Base-by-base conservation (phyloP, 2,113 vertebrate genomes). In the Oceanodroma tethys region DNA sequence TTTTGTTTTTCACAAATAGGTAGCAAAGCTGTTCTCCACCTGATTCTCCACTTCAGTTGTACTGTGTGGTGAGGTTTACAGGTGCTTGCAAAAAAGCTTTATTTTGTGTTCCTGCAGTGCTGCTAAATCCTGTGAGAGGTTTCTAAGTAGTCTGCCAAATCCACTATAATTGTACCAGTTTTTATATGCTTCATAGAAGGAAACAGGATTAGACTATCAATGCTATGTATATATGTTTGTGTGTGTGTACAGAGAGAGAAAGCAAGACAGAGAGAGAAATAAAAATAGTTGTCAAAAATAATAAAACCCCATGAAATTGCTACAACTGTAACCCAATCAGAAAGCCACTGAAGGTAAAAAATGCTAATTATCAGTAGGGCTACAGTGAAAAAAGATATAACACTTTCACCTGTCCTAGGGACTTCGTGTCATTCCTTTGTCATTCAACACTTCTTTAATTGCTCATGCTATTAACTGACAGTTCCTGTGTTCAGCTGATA, bases 191-290 rank as follows among this genome's bases (percentile, higher is more conserved):
- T 80, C 50, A 23, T 9, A 68, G 12, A 45, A 86, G 16, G 34
- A 83, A 78, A 74, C 4, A 56, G 16, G 34, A 36, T 74, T 70
- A 65, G 18, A 11, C 26, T 72, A 30, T 62, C 10, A 68, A 12
- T 72, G 16, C 10, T 26, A 21, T 66, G 23, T 23, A 8, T 25
- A 18, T 50, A 0, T 56, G 2, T 22, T 1, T 14, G 0, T 40
- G 4, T 45, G 34, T 27, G 14, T 85, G 6, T 59, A 42, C 13
- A 42, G 27, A 79, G 16, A 63, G 14, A 75, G 30, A 55, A 81
- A 83, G 17, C 0, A 1, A 75, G 38, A n/a, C 11, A 53, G 16
- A 74, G 25, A 67, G 12, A 75, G 10, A 73, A 79, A 83, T 21
- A 75, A 60, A 88, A 86, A 65, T 36, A 53, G 7, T 27, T 32